Base-by-base conservation (phyloP, 2,797 vertebrate genomes). In the Simalia tracyae region DNA sequence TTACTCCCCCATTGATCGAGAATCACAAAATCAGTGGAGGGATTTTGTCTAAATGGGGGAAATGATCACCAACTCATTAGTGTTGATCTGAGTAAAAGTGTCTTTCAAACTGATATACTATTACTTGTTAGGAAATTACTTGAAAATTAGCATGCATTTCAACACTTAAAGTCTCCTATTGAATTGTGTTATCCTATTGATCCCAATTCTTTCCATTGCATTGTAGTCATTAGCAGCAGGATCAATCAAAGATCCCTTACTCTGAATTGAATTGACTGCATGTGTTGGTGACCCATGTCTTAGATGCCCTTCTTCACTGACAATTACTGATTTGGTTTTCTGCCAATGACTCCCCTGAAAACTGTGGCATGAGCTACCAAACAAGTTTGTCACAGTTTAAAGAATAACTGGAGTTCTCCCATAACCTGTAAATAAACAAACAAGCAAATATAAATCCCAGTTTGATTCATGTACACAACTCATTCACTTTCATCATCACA, bases 141-240 rank as follows among this genome's bases (percentile, higher is more conserved):
- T 15, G 2, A 81, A 87, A 91, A 22, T 60, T 60, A 86, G 91
- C 54, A 0, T 0, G 3, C 50, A 89, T 15, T 72, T 3, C 0
- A 0, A 6, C 24, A 4, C 0, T 1, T 0, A 12, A 0, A 2
- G 1, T 17, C n/a, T 81, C 63, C 7, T 10, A 2, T 72, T 1
- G 24, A 15, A 87, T 56, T 63, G 36, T 1, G 0, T 87, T n/a
- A 14, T 15, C 54, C 3, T 31, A 87, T 76, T 50, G 26, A 26
- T 0, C 1, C 9, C 28, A 84, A 59, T 89, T 84, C 31, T 28
- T 85, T 36, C 60, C 14, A 36, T 63, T 87, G 19, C 64, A 66
- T n/a, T 66, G 31, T 26, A 61, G 4, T 17, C 66, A 84, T 50
- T 46, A 15, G 4, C n/a, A 36, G 12, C 46, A 28, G 28, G 57